Percentiles rank a stretch among this genome's conserved stretches.
These are phyloP conservation scores for Rosalia funebris DNA, from an alignment of 2,888 invertebrate genomes.

Conservation along the genomic window DNA sequence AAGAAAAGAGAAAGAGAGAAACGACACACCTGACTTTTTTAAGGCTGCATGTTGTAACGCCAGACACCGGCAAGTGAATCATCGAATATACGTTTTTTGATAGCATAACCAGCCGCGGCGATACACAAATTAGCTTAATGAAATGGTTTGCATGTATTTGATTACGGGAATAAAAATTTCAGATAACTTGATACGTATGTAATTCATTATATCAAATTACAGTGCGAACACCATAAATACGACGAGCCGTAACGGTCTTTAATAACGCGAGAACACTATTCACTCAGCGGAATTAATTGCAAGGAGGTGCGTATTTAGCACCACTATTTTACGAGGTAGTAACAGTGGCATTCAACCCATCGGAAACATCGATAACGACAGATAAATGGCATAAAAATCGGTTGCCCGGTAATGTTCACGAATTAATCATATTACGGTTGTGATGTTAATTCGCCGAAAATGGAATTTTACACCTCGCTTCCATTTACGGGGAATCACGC, in stretches of 20 bases:
- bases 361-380: not conserved
- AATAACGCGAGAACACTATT: conserved; percentile 2
- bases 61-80: too few species aligned
- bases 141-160: not conserved
- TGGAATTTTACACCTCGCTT: conserved; percentile 4
- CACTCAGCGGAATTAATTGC: not conserved
- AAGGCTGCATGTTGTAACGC: too few species aligned
- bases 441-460: conserved; percentile 17
- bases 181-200: not conserved
- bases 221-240: not conserved
- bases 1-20: too few species aligned
- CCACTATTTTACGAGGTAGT: conserved; percentile 2
- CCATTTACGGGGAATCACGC: conserved; percentile 3
- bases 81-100: too few species aligned
- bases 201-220: not conserved
- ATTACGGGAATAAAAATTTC: not conserved
- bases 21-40: too few species aligned
- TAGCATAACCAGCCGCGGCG: not conserved
- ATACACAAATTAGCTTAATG: not conserved
- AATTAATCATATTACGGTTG: conserved; percentile 14
- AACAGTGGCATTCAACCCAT: conserved; percentile 2
- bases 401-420: not conserved
- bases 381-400: conserved; percentile 2
- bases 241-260: not conserved
- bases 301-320: not conserved